Evolutionary conservation across 2,888 invertebrate species (phyloP), one percentile per base, ranked within the genome.

Genomic region (Charanyca ferruginea): DNA sequence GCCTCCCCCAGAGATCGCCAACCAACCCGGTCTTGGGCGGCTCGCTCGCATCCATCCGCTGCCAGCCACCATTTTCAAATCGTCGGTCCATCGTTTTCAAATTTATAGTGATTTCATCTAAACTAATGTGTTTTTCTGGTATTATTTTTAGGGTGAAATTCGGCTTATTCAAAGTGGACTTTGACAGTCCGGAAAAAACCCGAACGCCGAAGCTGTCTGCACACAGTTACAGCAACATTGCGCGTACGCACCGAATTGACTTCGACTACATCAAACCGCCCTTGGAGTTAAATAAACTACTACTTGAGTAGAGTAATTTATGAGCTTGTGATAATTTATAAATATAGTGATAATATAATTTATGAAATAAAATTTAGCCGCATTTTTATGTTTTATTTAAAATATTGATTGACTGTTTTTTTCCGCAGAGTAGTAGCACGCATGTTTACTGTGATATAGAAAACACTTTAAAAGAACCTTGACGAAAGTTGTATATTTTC

Each of bases 181-280:
- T 93, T 79, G 79, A 89, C 16, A 92, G 91, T 70, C 88, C 93
- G 18, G 84, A 93, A 22, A 91, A 83, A 60, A 92, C 92, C 2
- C 89, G 96, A 44, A 95, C 91, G 1, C 91, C 95, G 0, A 95
- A 95, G 73, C 83, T 95, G 16, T 96, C 96, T 4, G 95, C 94
- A 0, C 77, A 88, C 9, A 94, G 91, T 77, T 95, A 91, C 73
- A 83, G 86, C 9, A 90, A 95, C 61, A 94, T 96, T n/a, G 93
- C 93, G 7, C 83, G 86, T 5, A 91, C 91, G 11, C 85, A 88
- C 55, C 83, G 83, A 47, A 89, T 96, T 18, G 89, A 96, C 77
- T 94, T 93, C 52, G 88, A 93, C 64, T 93, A 85, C 42, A 90
- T 92, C 35, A 86, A 86, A 49, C 81, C 81, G 11, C 85, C 85